These are phyloP conservation scores for Echinarachnius parma DNA, from an alignment of 53 echinoderm and acorn worm species.

Conservation along the genomic window DNA sequence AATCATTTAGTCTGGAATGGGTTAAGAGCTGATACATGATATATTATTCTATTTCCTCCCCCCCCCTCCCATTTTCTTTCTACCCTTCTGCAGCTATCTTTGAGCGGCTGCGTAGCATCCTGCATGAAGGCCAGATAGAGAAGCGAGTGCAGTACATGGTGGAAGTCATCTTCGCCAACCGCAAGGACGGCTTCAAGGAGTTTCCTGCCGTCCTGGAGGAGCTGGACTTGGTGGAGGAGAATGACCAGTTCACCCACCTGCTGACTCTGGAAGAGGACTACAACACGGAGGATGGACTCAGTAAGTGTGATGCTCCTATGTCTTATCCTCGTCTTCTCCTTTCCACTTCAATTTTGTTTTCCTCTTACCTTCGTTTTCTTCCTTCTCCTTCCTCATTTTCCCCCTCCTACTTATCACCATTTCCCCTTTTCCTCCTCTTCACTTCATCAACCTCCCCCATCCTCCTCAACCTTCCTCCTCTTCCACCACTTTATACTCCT, in stretches of 20 bases:
- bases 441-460: no score
- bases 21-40: no score
- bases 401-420: no score
- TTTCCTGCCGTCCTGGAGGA: slow-evolving; percentile 62
- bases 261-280: slow-evolving; percentile 87
- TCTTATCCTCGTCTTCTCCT: background rate
- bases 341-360: background rate
- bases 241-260: slow-evolving; percentile 94
- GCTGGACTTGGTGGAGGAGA: slow-evolving; percentile 88
- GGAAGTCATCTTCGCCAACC: slow-evolving; percentile 93
- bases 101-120: slow-evolving; percentile 83
- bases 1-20: no score
- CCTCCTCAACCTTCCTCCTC: no score
- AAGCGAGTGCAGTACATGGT: slow-evolving; percentile 99
- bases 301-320: slow-evolving; percentile 65
- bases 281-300: slow-evolving; percentile 72
- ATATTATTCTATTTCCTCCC: background rate
- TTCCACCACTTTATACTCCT: no score
- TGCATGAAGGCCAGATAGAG: slow-evolving; percentile 88
- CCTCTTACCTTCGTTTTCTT: background rate
- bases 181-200: slow-evolving; percentile 93
- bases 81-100: slow-evolving; percentile 71
- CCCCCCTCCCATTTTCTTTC: background rate
- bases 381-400: no score
- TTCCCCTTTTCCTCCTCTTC: no score